A percentile compares a stretch with the other conserved stretches of the same genome.
Evolutionary conservation across 2,797 vertebrate species (phyloP).

Genomic region (Tokudaia tokunoshimensis): DNA sequence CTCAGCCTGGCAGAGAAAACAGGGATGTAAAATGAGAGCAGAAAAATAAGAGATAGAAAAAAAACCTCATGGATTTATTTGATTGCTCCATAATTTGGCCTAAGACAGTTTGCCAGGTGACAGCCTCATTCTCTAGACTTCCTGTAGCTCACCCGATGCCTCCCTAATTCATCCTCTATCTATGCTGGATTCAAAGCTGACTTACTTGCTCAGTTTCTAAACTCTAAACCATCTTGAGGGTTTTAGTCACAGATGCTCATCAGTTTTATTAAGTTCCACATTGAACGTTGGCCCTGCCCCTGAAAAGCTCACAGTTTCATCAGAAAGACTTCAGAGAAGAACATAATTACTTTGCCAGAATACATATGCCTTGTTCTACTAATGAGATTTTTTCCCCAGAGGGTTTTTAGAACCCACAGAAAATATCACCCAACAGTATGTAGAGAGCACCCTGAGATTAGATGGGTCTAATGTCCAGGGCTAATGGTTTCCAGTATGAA

Average conservation of each 20-base stretch:
- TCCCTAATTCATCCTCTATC: not conserved
- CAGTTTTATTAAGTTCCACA: constrained; percentile 4
- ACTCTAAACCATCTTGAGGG: not conserved
- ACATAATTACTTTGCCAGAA: not conserved
- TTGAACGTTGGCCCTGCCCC: not conserved
- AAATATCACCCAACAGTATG: not conserved
- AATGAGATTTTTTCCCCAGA: not conserved
- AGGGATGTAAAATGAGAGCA: not conserved
- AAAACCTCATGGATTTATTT: not conserved
- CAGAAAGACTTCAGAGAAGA: not conserved
- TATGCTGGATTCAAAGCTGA: not conserved
- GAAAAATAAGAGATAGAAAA: not conserved
- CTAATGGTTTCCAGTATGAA: not conserved
- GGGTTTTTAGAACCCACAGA: not conserved
- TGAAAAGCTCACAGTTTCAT: not conserved
- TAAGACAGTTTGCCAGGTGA: not conserved
- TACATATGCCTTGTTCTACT: not conserved
- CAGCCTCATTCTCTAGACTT: not conserved
- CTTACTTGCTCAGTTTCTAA: not conserved
- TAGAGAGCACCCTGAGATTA: not conserved
- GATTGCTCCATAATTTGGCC: not conserved
- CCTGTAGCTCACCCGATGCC: not conserved
- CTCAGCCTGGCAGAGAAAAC: not conserved
- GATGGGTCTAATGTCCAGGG: not conserved
- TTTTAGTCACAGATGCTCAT: not conserved